Evolutionary conservation across 1,140 invertebrate genomes (phyloP), one percentile per base, ranked within the genome.

Genomic region (Drosophila lacertosa): DNA sequence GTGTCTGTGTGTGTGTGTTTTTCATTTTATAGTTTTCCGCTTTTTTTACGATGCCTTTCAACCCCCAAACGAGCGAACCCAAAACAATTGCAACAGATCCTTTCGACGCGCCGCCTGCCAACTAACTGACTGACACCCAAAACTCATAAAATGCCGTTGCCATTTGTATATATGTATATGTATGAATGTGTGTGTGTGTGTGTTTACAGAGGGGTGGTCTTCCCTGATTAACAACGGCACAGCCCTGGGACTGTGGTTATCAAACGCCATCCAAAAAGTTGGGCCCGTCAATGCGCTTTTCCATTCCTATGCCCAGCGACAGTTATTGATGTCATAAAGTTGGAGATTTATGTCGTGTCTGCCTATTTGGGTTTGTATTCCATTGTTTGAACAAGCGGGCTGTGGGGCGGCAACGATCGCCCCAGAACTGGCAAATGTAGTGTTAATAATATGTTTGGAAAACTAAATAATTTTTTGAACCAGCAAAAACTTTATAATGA

Each of bases 321-420:
- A 90, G 89, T 90, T 90, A 90, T 90, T 90, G 89, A 90, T 90
- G 88, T 88, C 83, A 90, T 90, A 90, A 90, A 90, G 77, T 90
- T 77, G 80, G 71, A 89, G 80, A 90, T 90, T 90, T 90, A 90
- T 89, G 86, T 65, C 57, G 47, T 70, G 72, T 70, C 66, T 58
- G 71, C 44, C 68, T 71, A 54, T 77, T 65, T 15, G 78, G 78
- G 68, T 55, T 73, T 77, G 69, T 66, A 73, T 74, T 67, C 72
- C 44, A 33, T 73, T 57, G 59, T 62, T 63, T 53, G 54, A 35
- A 15, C 26, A 24, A n/a, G 37, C 48, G 16, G 29, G 48, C 33
- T 48, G 58, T 37, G 44, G 71, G 65, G 51, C 58, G 71, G 33
- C n/a, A 33, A 37, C 16, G 69, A 77, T 76, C 53, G 37, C 10